phyloP scores from a whole-genome alignment of 1,140 invertebrate species.

The Panagrolaimus sp. region DNA sequence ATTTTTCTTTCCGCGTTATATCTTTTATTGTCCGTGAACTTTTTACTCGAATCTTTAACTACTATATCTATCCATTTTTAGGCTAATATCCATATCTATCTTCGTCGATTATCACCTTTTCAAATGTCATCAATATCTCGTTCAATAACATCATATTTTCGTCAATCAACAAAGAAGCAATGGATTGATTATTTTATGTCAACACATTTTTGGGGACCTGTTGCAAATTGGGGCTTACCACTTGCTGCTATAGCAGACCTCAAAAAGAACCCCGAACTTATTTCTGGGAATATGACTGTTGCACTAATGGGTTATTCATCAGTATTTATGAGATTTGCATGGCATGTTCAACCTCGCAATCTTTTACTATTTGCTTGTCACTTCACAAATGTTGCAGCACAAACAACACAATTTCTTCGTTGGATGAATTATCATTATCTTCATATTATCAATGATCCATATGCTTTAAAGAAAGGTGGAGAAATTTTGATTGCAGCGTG shows the following conservation, averaged over 20 bases:
- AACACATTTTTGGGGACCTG: constrained; percentile 88
- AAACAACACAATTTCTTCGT: constrained; percentile 66
- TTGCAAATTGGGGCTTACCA: constrained; percentile 69
- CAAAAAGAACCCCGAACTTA: constrained; percentile 82
- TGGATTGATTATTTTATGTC: constrained; percentile 62
- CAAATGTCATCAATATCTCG: no score
- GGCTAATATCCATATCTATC: no score
- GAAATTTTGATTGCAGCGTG: no score
- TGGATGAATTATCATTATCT: constrained; percentile 51
- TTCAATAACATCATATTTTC: constrained; percentile 33
- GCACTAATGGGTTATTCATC: background rate
- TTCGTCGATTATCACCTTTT: no score
- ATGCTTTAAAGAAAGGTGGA: constrained; percentile 28
- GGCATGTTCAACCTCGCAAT: constrained; percentile 85
- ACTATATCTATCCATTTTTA: no score
- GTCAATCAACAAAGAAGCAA: constrained; percentile 42
- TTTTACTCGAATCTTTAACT: no score
- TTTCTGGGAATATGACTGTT: constrained; percentile 95
- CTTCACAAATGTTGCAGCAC: constrained; percentile 83
- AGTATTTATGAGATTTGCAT: constrained; percentile 46
- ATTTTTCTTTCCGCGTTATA: no score
- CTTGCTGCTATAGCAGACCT: constrained; percentile 87
- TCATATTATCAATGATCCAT: constrained; percentile 48
- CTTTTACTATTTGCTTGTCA: constrained; percentile 90
- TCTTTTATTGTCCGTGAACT: no score